phyloP scores from a whole-genome alignment of 1,140 invertebrate genomes.

The Venturia canescens region DNA sequence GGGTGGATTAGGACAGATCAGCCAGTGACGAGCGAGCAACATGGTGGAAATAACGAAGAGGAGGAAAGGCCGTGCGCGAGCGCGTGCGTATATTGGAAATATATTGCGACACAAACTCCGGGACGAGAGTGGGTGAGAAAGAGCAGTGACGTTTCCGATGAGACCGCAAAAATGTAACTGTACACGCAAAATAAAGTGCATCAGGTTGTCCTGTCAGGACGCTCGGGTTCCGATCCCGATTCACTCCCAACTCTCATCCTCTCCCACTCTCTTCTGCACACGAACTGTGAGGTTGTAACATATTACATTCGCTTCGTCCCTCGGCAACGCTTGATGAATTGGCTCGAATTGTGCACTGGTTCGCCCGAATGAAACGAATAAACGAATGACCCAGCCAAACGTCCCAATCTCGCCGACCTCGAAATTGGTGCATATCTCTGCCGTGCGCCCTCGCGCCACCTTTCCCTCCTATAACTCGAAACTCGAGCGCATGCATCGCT shows the following conservation, averaged over 20 bases:
- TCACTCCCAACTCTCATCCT: background rate
- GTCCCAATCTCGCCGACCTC: conserved; percentile 27
- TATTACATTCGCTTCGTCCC: conserved; percentile 10
- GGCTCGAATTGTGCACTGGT: conserved; percentile 27
- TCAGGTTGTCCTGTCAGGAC: conserved; percentile 41
- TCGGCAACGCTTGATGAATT: conserved; percentile 38
- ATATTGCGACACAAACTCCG: background rate
- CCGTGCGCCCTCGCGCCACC: background rate
- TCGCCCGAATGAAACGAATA: conserved; percentile 35
- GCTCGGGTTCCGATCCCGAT: background rate
- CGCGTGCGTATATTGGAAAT: background rate
- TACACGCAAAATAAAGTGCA: conserved; percentile 54
- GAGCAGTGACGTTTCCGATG: conserved; percentile 24
- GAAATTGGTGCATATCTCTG: conserved; percentile 21
- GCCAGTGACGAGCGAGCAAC: background rate
- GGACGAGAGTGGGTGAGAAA: background rate
- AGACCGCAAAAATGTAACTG: conserved; percentile 71
- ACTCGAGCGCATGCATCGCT: conserved; percentile 4
- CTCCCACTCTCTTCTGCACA: background rate
- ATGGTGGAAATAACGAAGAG: background rate
- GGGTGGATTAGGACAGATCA: background rate
- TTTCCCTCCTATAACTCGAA: conserved; percentile 28
- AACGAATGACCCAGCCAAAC: conserved; percentile 41
- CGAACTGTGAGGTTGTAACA: background rate
- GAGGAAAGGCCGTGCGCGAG: background rate